phyloP scores from a whole-genome alignment of 2,113 vertebrate species.

The Taurulus bubalis region DNA sequence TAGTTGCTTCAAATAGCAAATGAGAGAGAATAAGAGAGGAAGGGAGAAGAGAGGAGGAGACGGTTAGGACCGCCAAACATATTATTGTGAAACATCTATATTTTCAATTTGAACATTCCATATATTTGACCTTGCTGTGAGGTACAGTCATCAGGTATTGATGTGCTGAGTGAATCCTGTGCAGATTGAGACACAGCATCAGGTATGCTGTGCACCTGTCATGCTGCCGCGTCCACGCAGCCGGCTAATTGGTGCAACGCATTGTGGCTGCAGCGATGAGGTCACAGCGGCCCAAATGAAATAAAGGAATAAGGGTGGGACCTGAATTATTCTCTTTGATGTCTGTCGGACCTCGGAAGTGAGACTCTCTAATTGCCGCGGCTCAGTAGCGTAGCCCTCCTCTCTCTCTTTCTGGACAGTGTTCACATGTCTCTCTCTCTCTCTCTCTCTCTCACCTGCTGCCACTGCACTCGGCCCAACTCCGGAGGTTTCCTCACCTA shows the following conservation, averaged over 20 bases:
- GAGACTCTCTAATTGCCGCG: constrained; percentile 67
- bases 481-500: constrained; percentile 28
- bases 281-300: constrained; percentile 73
- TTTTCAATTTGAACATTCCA: constrained; percentile 66
- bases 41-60: constrained; percentile 45
- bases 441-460: constrained; percentile 36
- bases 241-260: constrained; percentile 73
- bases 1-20: constrained; percentile 85
- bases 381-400: constrained; percentile 27
- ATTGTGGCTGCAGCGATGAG: constrained; percentile 59
- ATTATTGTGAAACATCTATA: constrained; percentile 71
- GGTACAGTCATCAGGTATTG: constrained; percentile 70
- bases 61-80: constrained; percentile 53
- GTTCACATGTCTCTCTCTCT: constrained; percentile 35
- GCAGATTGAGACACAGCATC: constrained; percentile 66
- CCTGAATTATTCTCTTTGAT: constrained; percentile 83
- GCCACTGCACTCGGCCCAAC: constrained; percentile 23
- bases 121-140: constrained; percentile 61
- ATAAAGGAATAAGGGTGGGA: constrained; percentile 58
- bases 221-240: constrained; percentile 56
- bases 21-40: constrained; percentile 65
- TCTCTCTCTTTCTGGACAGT: constrained; percentile 35
- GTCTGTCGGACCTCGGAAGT: constrained; percentile 59
- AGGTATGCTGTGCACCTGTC: constrained; percentile 50
- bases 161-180: constrained; percentile 68